phyloP scores from a whole-genome alignment of 23 tunicate species.

The Phallusia fumigata region DNA sequence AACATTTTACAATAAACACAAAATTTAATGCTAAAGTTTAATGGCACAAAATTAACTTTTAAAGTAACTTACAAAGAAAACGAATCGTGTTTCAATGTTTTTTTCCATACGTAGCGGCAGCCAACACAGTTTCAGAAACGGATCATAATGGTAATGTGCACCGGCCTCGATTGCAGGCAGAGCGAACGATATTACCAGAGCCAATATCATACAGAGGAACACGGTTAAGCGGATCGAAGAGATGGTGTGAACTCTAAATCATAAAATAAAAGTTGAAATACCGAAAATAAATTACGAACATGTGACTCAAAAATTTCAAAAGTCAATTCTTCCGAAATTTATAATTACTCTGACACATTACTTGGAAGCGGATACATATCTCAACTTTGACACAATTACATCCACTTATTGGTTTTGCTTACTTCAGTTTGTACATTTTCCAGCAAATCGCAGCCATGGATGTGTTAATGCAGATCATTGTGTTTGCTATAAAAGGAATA shows the following conservation, averaged over 20 bases:
- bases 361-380: too few species aligned
- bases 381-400: too few species aligned
- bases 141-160: constrained; percentile 31
- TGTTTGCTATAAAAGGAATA: constrained; percentile 15
- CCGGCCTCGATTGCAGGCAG: constrained; percentile 39
- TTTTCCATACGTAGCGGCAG: constrained; percentile 14
- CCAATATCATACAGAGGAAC: constrained; percentile 14
- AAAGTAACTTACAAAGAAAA: constrained; percentile 29
- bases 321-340: too few species aligned
- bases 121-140: constrained; percentile 46
- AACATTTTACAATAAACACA: too few species aligned
- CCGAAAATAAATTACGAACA: background rate
- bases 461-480: constrained; percentile 21
- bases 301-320: too few species aligned
- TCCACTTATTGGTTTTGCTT: background rate
- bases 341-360: too few species aligned
- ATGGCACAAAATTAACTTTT: too few species aligned
- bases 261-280: background rate
- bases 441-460: constrained; percentile 28
- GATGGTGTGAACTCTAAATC: constrained; percentile 12
- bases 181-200: constrained; percentile 23
- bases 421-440: constrained; percentile 33
- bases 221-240: constrained; percentile 14
- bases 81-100: constrained; percentile 18
- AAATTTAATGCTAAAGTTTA: too few species aligned